phyloP scores from a whole-genome alignment of 2,888 invertebrate genomes.

The Holacanthella duospinosa region DNA sequence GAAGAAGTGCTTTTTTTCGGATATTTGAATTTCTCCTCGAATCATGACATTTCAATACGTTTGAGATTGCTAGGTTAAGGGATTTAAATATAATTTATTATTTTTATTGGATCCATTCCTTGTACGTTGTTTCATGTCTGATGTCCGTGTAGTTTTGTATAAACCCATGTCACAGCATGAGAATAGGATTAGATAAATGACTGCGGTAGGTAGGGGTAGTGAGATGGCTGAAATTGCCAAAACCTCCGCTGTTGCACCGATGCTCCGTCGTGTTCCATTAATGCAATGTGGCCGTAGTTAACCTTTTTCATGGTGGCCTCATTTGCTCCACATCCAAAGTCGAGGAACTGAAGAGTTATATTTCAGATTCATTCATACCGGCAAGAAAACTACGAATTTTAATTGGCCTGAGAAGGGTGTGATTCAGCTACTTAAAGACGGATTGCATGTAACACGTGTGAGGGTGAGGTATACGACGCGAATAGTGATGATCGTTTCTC shows the following conservation, averaged over 20 bases:
- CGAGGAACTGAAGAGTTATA: background rate
- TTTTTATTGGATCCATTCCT: background rate
- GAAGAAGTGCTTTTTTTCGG: no score
- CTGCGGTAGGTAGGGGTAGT: background rate
- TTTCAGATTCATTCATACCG: background rate
- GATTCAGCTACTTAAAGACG: no score
- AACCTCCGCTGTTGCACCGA: background rate
- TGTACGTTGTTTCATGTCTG: background rate
- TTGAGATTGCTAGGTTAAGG: no score
- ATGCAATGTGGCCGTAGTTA: background rate
- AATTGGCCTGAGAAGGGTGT: no score
- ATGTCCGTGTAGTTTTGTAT: background rate
- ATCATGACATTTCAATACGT: no score
- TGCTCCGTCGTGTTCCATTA: background rate
- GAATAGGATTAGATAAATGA: background rate
- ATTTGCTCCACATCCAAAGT: background rate
- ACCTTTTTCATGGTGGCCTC: conserved; percentile 5
- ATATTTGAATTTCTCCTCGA: background rate
- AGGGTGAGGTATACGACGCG: no score
- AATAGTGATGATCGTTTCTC: no score
- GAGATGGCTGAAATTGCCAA: background rate
- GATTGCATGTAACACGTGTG: no score
- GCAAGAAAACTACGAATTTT: background rate
- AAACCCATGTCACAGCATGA: background rate
- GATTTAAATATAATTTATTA: no score